Evolutionary conservation across 2,113 vertebrate genomes (phyloP).

Genomic region (Cyprinodon brontotheroides): DNA sequence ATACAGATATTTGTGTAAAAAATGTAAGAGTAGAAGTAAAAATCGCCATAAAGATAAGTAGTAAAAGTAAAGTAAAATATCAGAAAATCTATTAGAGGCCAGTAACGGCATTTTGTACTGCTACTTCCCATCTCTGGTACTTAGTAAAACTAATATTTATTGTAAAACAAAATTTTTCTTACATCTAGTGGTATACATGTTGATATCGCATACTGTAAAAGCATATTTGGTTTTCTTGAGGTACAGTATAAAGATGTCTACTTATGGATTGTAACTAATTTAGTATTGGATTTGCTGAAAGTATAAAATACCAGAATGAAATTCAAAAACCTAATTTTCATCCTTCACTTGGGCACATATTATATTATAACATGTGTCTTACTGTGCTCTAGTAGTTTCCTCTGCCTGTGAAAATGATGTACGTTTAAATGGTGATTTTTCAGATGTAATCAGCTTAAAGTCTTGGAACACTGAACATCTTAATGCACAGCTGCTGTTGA

Average conservation of each 20-base stretch:
- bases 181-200: background rate
- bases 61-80: no score
- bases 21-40: no score
- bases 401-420: background rate
- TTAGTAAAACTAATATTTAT: background rate
- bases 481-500: background rate
- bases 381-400: background rate
- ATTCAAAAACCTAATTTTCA: no score
- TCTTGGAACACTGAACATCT: background rate
- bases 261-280: background rate
- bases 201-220: background rate
- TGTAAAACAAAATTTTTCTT: background rate
- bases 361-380: slow-evolving; percentile 4
- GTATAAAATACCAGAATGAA: background rate
- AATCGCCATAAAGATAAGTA: no score
- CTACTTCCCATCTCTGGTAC: no score
- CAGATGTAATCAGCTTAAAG: slow-evolving; percentile 17
- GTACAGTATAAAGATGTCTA: background rate
- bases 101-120: no score
- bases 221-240: background rate
- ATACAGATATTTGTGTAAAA: no score
- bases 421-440: slow-evolving; percentile 2
- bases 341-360: background rate
- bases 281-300: background rate
- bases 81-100: no score